These are phyloP conservation scores for Sesamia nonagrioides DNA, from an alignment of 1,140 invertebrate species.

Conservation along the genomic window DNA sequence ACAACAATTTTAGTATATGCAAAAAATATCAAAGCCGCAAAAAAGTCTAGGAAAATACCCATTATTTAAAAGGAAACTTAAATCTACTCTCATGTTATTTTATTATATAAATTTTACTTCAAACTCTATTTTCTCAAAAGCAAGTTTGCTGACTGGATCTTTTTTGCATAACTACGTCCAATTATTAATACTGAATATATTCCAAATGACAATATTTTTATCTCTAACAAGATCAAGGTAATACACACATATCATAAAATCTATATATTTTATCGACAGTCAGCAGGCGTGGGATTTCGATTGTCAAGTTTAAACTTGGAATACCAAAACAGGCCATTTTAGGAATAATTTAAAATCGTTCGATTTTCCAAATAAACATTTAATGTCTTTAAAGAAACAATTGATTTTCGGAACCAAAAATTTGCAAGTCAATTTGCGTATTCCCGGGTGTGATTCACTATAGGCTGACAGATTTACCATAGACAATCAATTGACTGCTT, in stretches of 20 bases:
- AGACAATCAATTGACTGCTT: neutral
- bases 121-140: too few species aligned
- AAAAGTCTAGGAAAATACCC: too few species aligned
- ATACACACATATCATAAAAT: slow-evolving; percentile 28
- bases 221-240: slow-evolving; percentile 43
- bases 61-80: too few species aligned
- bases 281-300: slow-evolving; percentile 26
- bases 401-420: neutral
- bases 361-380: slow-evolving; percentile 1
- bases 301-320: slow-evolving; percentile 44
- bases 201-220: slow-evolving; percentile 31
- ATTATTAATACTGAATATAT: slow-evolving; percentile 6
- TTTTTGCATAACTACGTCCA: too few species aligned
- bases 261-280: slow-evolving; percentile 39
- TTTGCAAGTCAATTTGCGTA: neutral
- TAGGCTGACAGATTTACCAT: neutral
- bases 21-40: too few species aligned
- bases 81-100: too few species aligned
- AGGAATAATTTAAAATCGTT: slow-evolving; percentile 27
- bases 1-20: too few species aligned
- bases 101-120: too few species aligned
- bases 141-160: too few species aligned
- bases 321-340: neutral
- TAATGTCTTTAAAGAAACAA: neutral
- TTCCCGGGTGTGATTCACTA: neutral